Evolutionary conservation across 2,113 vertebrate species (phyloP).

Genomic region (Serinus canaria): DNA sequence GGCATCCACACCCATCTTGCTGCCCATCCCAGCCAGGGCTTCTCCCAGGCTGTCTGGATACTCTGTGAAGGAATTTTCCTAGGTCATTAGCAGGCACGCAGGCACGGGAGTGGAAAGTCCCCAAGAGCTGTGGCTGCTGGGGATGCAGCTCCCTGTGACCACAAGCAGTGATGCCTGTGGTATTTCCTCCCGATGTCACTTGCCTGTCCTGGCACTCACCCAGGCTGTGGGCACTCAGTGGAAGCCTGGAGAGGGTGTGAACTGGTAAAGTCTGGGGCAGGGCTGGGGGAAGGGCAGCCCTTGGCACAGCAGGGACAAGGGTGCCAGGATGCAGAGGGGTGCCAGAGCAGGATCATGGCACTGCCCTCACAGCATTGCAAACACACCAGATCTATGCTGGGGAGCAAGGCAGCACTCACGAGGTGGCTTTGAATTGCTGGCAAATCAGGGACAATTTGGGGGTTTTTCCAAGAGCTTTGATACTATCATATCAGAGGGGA

Average conservation of each 20-base stretch:
- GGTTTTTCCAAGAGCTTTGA: not conserved
- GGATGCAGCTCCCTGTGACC: not conserved
- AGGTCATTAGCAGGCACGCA: not conserved
- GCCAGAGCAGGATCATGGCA: not conserved
- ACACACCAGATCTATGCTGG: not conserved
- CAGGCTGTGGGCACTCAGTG: not conserved
- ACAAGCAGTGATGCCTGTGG: not conserved
- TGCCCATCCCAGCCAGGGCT: not conserved
- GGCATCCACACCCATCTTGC: not conserved
- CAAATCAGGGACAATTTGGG: not conserved
- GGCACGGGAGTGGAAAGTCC: conserved; percentile 30
- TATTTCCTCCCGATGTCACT: not conserved
- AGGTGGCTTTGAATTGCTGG: not conserved
- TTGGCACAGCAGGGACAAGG: not conserved
- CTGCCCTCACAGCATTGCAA: accelerated
- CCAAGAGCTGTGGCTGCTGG: not conserved
- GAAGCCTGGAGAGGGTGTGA: not conserved
- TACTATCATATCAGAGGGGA: too few relatives aligned
- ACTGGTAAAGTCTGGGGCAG: not conserved
- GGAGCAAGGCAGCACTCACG: accelerated
- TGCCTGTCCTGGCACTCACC: not conserved
- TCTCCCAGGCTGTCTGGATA: not conserved
- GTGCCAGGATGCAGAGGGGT: not conserved
- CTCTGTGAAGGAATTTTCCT: not conserved
- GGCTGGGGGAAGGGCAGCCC: not conserved